Evolutionary conservation across 2,797 vertebrate genomes (phyloP).

Genomic region (Crenuchus spilurus): DNA sequence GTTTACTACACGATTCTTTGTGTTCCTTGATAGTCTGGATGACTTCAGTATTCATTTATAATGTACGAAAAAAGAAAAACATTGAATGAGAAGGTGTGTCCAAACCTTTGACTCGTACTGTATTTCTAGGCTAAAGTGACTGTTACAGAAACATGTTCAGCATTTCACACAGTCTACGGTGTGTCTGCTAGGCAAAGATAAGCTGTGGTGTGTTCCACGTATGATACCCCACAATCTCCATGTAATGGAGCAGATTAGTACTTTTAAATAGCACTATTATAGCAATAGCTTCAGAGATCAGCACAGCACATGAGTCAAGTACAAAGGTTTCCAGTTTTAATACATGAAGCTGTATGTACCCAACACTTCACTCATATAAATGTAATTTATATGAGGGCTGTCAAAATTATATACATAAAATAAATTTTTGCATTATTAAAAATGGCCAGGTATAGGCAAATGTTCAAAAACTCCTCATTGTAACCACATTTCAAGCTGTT

Average conservation of each 20-base stretch:
- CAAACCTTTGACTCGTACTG: no score
- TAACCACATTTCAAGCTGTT: slow-evolving; percentile 71
- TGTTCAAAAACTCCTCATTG: slow-evolving; percentile 63
- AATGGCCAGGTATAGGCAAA: slow-evolving; percentile 61
- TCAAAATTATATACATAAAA: neutral
- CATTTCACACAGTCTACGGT: neutral
- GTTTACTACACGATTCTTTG: no score
- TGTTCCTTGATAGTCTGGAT: no score
- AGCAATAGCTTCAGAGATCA: slow-evolving; percentile 28
- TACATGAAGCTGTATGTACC: neutral
- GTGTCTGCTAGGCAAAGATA: neutral
- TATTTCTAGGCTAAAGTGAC: neutral
- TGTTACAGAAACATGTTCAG: slow-evolving; percentile 11
- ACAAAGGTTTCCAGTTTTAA: neutral
- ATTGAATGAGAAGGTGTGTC: no score
- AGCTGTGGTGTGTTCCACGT: neutral
- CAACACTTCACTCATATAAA: neutral
- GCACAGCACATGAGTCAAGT: no score
- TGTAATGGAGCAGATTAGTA: slow-evolving; percentile 41
- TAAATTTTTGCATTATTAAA: neutral
- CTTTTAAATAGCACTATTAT: slow-evolving; percentile 29
- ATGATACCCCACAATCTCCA: neutral
- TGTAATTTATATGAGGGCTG: neutral
- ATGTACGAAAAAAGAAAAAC: no score
- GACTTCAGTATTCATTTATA: no score